Evolutionary conservation across 1,140 invertebrate species (phyloP), one percentile per base, ranked within the genome.

Genomic region (Macrocentrus cingulum): DNA sequence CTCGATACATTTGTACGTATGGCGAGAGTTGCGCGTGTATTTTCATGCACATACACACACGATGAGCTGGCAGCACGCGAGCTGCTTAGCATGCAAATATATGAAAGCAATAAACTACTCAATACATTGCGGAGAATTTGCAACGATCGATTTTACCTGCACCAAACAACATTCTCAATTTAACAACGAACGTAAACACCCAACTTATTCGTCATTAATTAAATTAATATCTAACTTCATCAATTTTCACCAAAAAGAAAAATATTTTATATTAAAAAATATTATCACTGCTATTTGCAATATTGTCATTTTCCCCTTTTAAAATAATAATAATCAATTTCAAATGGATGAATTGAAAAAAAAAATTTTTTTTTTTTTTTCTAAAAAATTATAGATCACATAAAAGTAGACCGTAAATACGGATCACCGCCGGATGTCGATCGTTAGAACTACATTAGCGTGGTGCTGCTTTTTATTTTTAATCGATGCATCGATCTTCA

Each of bases 41-140:
- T 5, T 8, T 8, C 15, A 39, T 39, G 15, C 15, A 39, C 15
- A 15, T 39, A 15, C 60, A 61, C 50, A 66, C 76, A 77, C 76
- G 74, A 77, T 74, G 73, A 76, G 76, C 76, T 78, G 71, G 66
- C 68, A 76, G 67, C 76, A 78, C 76, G 76, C 76, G 68, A 78
- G 49, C 74, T 77, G 71, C 71, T 77, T 77, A 77, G 74, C 73
- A 78, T 78, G 76, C 76, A 78, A 78, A 78, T 78, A 71, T 74
- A 76, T 75, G 73, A 78, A 76, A 76, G 76, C 76, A 78, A 78
- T 78, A 76, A 78, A 78, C 74, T 78, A 78, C 76, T 76, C 76
- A 76, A 78, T 78, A 78, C 69, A 70, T 73, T 68, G 73, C 71
- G 60, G 71, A 67, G 68, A 74, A 76, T 72, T 74, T 65, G 65